These are phyloP conservation scores for Myotis findleyi DNA, from an alignment of 2,797 vertebrate genomes.

Conservation along the genomic window DNA sequence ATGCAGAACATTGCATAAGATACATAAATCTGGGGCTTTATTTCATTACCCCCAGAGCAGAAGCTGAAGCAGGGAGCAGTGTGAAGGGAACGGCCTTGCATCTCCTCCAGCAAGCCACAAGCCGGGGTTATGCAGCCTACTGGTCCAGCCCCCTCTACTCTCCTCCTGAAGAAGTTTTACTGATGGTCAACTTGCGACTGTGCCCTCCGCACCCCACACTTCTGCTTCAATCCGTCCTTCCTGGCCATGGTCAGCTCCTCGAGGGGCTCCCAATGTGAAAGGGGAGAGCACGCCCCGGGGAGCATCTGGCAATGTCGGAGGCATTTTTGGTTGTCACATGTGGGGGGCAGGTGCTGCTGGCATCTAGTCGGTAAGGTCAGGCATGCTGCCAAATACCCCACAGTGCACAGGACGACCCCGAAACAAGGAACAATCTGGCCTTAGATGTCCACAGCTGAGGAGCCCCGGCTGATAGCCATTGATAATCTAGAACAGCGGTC, in stretches of 20 bases:
- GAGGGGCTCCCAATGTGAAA: rapidly evolving
- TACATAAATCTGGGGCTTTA: slow-evolving; percentile 74
- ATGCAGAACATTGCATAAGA: slow-evolving; percentile 74
- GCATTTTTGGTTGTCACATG: neutral
- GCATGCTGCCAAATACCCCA: neutral
- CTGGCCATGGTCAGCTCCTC: neutral
- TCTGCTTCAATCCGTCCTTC: neutral
- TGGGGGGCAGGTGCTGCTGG: neutral
- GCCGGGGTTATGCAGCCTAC: neutral
- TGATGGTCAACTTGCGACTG: rapidly evolving
- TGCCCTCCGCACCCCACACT: neutral
- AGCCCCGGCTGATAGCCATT: rapidly evolving
- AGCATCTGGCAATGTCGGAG: neutral
- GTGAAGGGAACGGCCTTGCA: neutral
- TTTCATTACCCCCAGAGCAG: neutral
- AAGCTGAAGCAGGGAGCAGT: neutral
- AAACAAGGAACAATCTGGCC: neutral
- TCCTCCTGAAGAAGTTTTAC: neutral
- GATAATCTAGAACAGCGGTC: neutral
- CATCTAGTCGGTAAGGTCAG: neutral
- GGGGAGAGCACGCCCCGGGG: rapidly evolving
- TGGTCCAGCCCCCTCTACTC: neutral
- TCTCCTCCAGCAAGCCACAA: rapidly evolving
- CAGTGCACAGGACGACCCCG: neutral
- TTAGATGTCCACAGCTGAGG: rapidly evolving